These are phyloP conservation scores for Melanostigma gelatinosum DNA, from an alignment of 2,113 vertebrate genomes.

Conservation along the genomic window DNA sequence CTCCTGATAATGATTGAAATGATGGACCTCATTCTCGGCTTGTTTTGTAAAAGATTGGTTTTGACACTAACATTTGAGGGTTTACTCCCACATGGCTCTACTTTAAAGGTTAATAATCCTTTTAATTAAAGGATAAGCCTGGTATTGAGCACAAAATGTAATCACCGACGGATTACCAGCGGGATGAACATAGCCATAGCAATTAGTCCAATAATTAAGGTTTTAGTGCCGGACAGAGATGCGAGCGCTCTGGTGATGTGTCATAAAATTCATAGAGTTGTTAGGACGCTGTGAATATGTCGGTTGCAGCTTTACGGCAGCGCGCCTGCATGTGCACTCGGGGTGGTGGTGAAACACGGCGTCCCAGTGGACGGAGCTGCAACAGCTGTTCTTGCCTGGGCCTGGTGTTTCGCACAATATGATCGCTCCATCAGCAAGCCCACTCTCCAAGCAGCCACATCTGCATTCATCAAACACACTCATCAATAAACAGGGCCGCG, in stretches of 20 bases:
- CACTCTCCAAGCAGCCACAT: slow-evolving; percentile 88
- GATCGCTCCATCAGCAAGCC: slow-evolving; percentile 95
- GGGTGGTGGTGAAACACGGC: slow-evolving; percentile 91
- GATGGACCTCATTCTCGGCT: slow-evolving; percentile 49
- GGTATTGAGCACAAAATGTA: slow-evolving; percentile 94
- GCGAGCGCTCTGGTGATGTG: slow-evolving; percentile 92
- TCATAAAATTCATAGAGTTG: slow-evolving; percentile 96
- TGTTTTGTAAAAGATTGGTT: slow-evolving; percentile 51
- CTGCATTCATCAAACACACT: slow-evolving; percentile 96
- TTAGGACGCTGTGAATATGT: slow-evolving; percentile 87
- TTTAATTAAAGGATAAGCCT: slow-evolving; percentile 97
- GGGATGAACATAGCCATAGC: slow-evolving; percentile 96
- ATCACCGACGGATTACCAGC: slow-evolving; percentile 95
- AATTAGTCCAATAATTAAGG: slow-evolving; percentile 99
- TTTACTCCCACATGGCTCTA: slow-evolving; percentile 87
- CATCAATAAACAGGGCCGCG: slow-evolving; percentile 92
- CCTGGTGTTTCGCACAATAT: slow-evolving; percentile 94
- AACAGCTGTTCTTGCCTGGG: slow-evolving; percentile 96
- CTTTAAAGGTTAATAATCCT: slow-evolving; percentile 97
- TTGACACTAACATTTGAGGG: slow-evolving; percentile 83
- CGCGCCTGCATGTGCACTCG: slow-evolving; percentile 84
- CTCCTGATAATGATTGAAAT: slow-evolving; percentile 73
- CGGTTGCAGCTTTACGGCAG: slow-evolving; percentile 90
- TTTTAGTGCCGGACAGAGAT: slow-evolving; percentile 98
- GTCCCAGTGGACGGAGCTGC: slow-evolving; percentile 91